Conservation (phyloP, 2,113 vertebrate genomes). For the Sclerurus mexicanus region DNA sequence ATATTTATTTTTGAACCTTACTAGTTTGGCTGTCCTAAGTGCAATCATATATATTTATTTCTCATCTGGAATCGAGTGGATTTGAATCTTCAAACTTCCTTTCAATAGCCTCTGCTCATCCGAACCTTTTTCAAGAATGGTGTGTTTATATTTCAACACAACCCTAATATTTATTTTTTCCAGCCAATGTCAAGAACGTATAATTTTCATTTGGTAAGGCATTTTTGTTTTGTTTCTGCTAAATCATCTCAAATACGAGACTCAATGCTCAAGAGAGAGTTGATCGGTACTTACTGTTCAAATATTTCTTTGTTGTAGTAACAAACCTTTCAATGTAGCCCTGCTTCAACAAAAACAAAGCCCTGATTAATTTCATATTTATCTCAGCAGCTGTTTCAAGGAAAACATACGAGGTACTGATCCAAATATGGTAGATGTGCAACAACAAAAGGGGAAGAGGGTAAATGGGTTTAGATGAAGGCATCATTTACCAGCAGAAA, state of each 20-base stretch:
- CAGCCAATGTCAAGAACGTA: conserved; percentile 8
- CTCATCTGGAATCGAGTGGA: background rate
- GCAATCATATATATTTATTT: background rate
- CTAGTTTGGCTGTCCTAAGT: background rate
- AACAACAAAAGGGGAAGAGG: conserved; percentile 10
- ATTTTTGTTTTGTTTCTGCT: conserved; percentile 53
- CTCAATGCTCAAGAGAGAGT: conserved; percentile 44
- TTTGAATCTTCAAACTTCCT: background rate
- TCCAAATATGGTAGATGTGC: background rate
- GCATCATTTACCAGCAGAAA: conserved; percentile 6
- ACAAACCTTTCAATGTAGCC: conserved; percentile 39
- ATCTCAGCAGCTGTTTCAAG: conserved; percentile 60
- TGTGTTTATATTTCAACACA: background rate
- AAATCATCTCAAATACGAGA: conserved; percentile 36
- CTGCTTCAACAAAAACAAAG: conserved; percentile 34
- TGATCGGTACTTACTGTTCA: conserved; percentile 56
- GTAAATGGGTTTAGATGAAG: conserved; percentile 24
- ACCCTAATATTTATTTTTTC: conserved; percentile 44
- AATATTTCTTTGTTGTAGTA: conserved; percentile 52
- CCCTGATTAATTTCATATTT: conserved; percentile 50
- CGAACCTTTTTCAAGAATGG: background rate
- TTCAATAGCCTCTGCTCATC: background rate
- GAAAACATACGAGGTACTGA: conserved; percentile 48
- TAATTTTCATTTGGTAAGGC: conserved; percentile 60
- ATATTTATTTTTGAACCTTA: background rate